Percentiles rank a stretch among this genome's conserved stretches.
These are phyloP conservation scores for Bufo bufo DNA, from an alignment of 2,113 vertebrate species.

Conservation along the genomic window DNA sequence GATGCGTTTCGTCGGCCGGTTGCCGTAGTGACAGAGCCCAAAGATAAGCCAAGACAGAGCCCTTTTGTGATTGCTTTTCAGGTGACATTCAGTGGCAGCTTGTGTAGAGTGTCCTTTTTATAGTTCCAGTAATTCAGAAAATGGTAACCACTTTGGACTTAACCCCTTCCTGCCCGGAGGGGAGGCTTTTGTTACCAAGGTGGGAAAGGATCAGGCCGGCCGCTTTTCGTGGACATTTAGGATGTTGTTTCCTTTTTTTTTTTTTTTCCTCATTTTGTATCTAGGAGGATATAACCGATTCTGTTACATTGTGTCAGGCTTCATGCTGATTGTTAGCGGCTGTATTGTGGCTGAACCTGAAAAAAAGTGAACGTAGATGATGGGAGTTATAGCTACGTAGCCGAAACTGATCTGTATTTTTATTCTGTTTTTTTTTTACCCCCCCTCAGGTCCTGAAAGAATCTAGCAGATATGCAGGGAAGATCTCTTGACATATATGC, in stretches of 20 bases:
- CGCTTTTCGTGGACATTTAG: not conserved
- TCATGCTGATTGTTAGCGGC: no score
- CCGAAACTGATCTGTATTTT: not conserved
- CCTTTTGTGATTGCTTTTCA: slow-evolving; percentile 92
- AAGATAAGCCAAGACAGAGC: slow-evolving; percentile 89
- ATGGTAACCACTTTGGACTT: slow-evolving; percentile 86
- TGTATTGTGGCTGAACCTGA: no score
- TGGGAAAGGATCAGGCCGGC: not conserved
- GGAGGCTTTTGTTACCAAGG: not conserved
- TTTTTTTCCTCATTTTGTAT: not conserved
- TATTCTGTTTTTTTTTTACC: no score
- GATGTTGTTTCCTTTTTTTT: not conserved
- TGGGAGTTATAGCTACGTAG: not conserved
- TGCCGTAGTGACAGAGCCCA: slow-evolving; percentile 96
- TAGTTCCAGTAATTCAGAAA: slow-evolving; percentile 88
- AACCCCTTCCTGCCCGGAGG: slow-evolving; percentile 55
- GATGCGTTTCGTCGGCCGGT: slow-evolving; percentile 94
- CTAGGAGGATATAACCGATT: no score
- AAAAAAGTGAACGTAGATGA: no score
- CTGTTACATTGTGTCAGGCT: no score
- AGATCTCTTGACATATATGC: no score
- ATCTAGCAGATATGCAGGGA: no score
- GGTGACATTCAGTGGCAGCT: slow-evolving; percentile 91
- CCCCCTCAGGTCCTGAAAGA: no score
- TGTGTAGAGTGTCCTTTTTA: slow-evolving; percentile 88